Base-by-base conservation (phyloP, 2,888 invertebrate species). In the Tipula lateralis region DNA sequence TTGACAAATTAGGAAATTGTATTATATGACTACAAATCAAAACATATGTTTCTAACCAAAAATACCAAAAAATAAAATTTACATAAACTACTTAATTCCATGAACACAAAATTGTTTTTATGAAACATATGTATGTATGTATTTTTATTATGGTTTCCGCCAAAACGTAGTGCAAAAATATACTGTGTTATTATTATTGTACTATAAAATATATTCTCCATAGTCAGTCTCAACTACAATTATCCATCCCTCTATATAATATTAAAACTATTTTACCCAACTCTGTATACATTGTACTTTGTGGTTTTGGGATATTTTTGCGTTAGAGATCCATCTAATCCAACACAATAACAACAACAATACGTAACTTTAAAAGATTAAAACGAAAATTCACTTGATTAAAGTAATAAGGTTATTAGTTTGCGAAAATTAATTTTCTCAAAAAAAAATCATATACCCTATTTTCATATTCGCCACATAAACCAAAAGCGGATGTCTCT, bases 1-100 rank as follows among this genome's bases (percentile, higher is more conserved):
- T 66, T 66, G 9, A 66, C 66, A 66, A n/a, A 66, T 66, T 66
- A 66, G 66, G 66, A 66, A 66, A 66, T 24, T 66, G 24, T 24
- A 66, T 66, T 66, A 66, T 66, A 9, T 24, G 66, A 66, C 66
- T 24, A 66, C 66, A 24, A 66, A 66, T 66, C 19, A 66, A 50
- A 66, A 66, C 66, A 66, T 24, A 66, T 66, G 66, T 66, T 66
- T 66, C 66, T 66, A 66, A 66, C 66, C 66, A 66, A 66, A n/a
- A 66, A 66, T 24, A 66, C 66, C 24, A 66, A 66, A 66, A 66
- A 66, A 66, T 66, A 66, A 24, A 66, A 66, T 24, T 24, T 66
- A 66, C 66, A 66, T 66, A 66, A 66, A 66, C 19, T 24, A 66
- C 66, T 66, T 66, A 66, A 66, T 66, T 66, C 66, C 24, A 66